Conservation (phyloP, 2,888 invertebrate species). For the Andrena marginata region DNA sequence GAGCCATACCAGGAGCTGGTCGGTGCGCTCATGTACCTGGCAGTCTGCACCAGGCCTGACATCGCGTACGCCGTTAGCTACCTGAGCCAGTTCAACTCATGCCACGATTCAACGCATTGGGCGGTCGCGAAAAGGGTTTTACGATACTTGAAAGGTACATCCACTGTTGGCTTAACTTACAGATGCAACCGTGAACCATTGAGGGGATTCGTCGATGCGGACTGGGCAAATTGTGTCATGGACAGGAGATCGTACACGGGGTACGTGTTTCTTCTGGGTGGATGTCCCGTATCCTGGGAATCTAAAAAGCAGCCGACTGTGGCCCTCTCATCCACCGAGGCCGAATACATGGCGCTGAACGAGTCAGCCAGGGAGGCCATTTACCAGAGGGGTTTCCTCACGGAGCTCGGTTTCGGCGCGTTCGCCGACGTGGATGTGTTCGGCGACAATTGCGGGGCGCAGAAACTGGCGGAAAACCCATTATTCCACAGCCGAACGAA, state of each 20-base stretch:
- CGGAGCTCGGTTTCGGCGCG: constrained; percentile 11
- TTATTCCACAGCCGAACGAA: constrained; percentile 27
- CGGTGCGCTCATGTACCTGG: constrained; percentile 9
- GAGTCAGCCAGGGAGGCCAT: constrained; percentile 22
- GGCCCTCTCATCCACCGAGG: constrained; percentile 19
- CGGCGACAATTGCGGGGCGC: constrained; percentile 26
- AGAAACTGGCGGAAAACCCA: constrained; percentile 16
- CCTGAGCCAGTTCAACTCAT: constrained; percentile 1
- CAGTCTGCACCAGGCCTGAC: neutral
- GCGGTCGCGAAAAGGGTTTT: constrained; percentile 9
- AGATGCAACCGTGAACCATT: neutral
- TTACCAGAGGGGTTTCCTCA: constrained; percentile 14
- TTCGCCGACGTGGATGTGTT: neutral
- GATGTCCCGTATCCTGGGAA: constrained; percentile 15
- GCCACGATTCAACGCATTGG: neutral
- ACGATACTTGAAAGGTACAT: constrained; percentile 12
- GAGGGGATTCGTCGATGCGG: neutral
- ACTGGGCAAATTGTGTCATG: neutral
- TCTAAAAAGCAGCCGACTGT: constrained; percentile 17
- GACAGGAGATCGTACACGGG: constrained; percentile 2
- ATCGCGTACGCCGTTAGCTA: constrained; percentile 7
- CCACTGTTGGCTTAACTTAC: neutral
- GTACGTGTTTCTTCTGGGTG: neutral
- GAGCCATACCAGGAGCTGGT: neutral
- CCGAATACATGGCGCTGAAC: constrained; percentile 21